Evolutionary conservation across 2,113 vertebrate genomes (phyloP), one percentile per base, ranked within the genome.

Genomic region (Psittacula cyanocephala): DNA sequence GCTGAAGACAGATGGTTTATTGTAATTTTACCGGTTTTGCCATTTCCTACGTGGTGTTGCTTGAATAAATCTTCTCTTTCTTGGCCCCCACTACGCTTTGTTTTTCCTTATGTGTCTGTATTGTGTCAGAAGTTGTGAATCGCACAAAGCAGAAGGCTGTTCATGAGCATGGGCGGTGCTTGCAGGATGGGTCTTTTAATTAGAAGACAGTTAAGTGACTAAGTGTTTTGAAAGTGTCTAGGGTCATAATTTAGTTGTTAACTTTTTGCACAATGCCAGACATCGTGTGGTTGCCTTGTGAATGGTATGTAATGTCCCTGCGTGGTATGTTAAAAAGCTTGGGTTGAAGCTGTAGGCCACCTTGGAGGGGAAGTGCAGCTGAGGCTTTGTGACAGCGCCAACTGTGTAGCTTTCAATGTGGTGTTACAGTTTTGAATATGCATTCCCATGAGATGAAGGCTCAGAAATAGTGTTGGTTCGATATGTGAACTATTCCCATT

Each of bases 141-240:
- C 3, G 5, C 43, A 3, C 29, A 1, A 46, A 24, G 31, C 78
- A 69, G 59, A 77, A 50, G 35, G 71, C 39, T 64, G 25, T 29
- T 27, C 7, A 1, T 6, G 50, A 28, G 28, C 31, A 1, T 8
- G 53, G 19, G 13, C 43, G 71, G 33, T 24, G 0, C 47, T 88
- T 43, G 19, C 22, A 50, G 67, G 37, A 65, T 0, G 2, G 19
- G 81, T 47, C 29, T 25, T 46, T 22, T 94, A 39, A 22, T 78
- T 49, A 62, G 41, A 25, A 86, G 70, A 77, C 81, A 80, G 89
- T 88, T 78, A 91, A 90, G 70, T 88, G 91, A 81, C 33, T 70
- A 28, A 81, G 67, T 81, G 86, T 49, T 84, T 47, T 35, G 19
- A 47, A 64, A 65, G 37, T 3, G 47, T 67, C 27, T 9, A 6